Evolutionary conservation across 2,888 invertebrate species (phyloP).

Genomic region (Oegoconia quadripuncta): DNA sequence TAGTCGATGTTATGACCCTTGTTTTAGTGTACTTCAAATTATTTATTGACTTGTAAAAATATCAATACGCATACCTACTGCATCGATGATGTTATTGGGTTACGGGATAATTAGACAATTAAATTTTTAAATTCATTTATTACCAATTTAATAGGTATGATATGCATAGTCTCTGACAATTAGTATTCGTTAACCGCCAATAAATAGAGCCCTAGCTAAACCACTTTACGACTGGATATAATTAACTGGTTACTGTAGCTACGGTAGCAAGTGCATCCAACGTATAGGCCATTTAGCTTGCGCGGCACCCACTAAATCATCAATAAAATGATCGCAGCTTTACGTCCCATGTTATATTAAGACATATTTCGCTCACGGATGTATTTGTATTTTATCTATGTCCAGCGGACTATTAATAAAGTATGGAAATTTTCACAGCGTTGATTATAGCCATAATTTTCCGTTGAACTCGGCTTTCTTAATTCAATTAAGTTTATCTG

Average conservation of each 20-base stretch:
- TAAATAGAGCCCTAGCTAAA: constrained; percentile 59
- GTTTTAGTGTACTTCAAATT: constrained; percentile 42
- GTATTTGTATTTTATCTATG: background rate
- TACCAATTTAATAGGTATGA: background rate
- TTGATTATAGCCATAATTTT: too few species aligned
- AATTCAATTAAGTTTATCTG: too few species aligned
- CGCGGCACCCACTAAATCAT: constrained; percentile 43
- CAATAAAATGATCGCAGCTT: constrained; percentile 9
- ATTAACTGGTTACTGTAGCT: constrained; percentile 46
- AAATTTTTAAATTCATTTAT: background rate
- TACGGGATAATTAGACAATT: too few species aligned
- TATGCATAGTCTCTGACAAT: constrained; percentile 37
- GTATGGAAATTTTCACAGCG: too few species aligned
- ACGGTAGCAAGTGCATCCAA: constrained; percentile 50
- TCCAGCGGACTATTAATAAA: too few species aligned
- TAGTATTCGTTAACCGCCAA: constrained; percentile 62
- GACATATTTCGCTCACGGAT: background rate
- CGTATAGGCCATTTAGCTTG: constrained; percentile 33
- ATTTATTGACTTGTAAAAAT: constrained; percentile 33
- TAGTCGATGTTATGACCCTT: constrained; percentile 47
- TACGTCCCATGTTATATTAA: background rate
- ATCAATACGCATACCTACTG: background rate
- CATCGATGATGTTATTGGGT: background rate
- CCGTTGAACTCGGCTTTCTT: too few species aligned
- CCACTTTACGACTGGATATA: constrained; percentile 60